These are phyloP conservation scores for Pogonocichla stellata DNA, from an alignment of 2,113 vertebrate genomes.

Conservation along the genomic window DNA sequence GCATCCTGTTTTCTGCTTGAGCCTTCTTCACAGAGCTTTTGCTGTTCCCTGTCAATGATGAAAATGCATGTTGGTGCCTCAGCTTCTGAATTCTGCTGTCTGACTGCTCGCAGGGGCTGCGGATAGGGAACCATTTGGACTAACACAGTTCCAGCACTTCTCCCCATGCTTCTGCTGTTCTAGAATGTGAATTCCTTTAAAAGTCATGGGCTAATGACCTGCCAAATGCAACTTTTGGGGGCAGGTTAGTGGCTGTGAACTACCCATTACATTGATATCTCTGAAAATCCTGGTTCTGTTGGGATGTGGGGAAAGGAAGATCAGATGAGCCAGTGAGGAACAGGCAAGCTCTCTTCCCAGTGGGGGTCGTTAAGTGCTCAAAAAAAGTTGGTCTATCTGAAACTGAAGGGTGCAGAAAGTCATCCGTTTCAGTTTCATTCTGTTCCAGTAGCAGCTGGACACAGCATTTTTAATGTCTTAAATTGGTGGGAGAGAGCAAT, in stretches of 20 bases:
- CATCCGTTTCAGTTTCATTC: background rate
- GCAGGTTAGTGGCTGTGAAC: background rate
- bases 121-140: background rate
- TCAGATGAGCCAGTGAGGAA: background rate
- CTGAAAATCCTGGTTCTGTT: background rate
- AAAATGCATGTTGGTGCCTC: slow-evolving; percentile 32
- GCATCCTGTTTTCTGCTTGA: slow-evolving; percentile 22
- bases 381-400: background rate
- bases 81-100: background rate
- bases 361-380: background rate
- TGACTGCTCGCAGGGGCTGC: background rate
- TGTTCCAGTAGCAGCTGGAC: background rate
- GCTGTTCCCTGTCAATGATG: background rate
- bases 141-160: background rate
- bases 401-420: background rate
- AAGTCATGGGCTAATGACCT: background rate
- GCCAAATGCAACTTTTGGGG: background rate
- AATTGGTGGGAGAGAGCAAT: background rate
- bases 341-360: background rate
- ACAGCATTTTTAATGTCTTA: background rate
- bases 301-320: background rate
- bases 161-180: background rate
- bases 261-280: background rate
- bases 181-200: background rate
- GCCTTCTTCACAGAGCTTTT: background rate